Evolutionary conservation across 2,797 vertebrate genomes (phyloP), one percentile per base, ranked within the genome.

Genomic region (Bradypodion ventrale): DNA sequence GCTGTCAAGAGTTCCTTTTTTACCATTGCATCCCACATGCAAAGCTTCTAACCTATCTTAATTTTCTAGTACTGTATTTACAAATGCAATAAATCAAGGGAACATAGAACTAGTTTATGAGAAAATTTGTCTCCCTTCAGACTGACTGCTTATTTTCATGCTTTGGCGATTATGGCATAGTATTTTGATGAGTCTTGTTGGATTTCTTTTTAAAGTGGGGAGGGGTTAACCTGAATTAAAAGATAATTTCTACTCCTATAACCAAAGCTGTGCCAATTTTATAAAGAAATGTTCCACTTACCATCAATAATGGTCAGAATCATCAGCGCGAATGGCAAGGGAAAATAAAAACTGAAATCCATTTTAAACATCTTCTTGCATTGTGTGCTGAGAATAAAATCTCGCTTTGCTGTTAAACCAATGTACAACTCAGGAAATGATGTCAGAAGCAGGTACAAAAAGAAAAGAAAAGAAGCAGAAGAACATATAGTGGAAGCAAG

Each of bases 311-410:
- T 76, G 80, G 91, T 84, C 87, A 90, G 82, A 35, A 91, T 86
- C 87, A 87, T 8, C 87, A 94, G 85, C 80, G 93, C 70, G 85
- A 91, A 90, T 69, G 85, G 89, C 82, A 93, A 87, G 89, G 68
- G 16, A 75, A 92, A 87, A 83, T 86, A 79, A 87, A 81, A 88
- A 88, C 66, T 1, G 88, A 94, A 92, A 93, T 93, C 93, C 94
- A 94, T 94, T 90, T 93, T 91, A 93, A 91, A 87, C 90, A 89
- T 82, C 89, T 89, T 90, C 87, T 90, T 88, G 89, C 80, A 93
- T 92, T 84, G 7, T 92, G 85, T 80, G 90, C 88, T 76, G 90
- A 87, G 87, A 90, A 89, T 87, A 92, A 5, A 8, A 78, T 92
- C 90, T 90, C 85, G 77, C 91, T 93, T 90, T 83, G 86, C 92